phyloP scores from a whole-genome alignment of 2,888 invertebrate species.

The Emmelina monodactyla region DNA sequence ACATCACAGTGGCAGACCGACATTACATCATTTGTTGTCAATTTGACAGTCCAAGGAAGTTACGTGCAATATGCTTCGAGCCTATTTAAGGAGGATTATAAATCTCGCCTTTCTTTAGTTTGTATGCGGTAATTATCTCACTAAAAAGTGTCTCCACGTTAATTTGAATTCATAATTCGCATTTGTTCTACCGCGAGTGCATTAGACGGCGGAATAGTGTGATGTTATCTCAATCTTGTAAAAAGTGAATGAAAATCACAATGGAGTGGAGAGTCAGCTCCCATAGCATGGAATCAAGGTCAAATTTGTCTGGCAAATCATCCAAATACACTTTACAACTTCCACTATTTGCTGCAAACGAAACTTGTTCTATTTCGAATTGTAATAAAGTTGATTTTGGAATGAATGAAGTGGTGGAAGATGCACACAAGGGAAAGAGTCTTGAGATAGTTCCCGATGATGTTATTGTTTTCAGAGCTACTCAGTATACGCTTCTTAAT shows the following conservation, averaged over 20 bases:
- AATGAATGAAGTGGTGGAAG: constrained; percentile 2
- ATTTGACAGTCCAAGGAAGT: no score
- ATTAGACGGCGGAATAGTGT: constrained; percentile 16
- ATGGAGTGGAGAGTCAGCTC: constrained; percentile 43
- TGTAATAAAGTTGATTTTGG: constrained; percentile 13
- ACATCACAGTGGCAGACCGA: not conserved
- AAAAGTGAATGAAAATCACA: constrained; percentile 54
- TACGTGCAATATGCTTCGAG: no score
- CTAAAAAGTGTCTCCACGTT: no score
- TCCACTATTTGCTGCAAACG: constrained; percentile 8
- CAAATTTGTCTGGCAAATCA: constrained; percentile 51
- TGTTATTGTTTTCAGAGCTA: constrained; percentile 51
- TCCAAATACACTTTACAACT: constrained; percentile 32
- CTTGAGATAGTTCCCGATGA: constrained; percentile 47
- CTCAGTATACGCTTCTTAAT: constrained; percentile 44
- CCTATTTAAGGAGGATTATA: no score
- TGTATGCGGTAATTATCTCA: no score
- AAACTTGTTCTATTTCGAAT: constrained; percentile 16
- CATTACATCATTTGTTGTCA: no score
- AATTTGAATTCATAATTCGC: no score
- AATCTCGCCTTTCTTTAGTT: no score
- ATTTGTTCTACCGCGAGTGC: no score
- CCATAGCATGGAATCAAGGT: constrained; percentile 50
- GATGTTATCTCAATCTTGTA: constrained; percentile 30
- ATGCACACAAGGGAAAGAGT: constrained; percentile 31